phyloP scores from a whole-genome alignment of 2,797 vertebrate species.

The Microctenopoma stevenorrisi region DNA sequence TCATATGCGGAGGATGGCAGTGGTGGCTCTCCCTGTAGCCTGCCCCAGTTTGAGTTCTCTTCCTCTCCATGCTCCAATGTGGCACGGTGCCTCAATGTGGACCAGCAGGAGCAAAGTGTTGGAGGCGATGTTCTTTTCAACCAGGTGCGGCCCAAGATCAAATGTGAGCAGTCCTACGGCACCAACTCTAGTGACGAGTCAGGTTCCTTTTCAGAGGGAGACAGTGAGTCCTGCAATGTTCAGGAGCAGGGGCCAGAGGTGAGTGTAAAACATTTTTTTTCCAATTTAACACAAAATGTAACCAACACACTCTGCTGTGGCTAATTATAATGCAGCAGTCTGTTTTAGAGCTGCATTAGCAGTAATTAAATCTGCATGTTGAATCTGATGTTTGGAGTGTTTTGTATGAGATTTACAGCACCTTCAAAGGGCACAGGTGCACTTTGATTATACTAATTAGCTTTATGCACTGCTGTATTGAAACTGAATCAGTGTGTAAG shows the following conservation, averaged over 20 bases:
- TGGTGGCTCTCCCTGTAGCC: conserved; percentile 95
- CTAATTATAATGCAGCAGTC: conserved; percentile 54
- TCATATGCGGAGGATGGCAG: conserved; percentile 97
- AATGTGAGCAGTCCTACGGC: conserved; percentile 99
- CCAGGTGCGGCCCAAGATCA: conserved; percentile 95
- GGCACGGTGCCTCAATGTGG: conserved; percentile 90
- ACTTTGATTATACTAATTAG: conserved; percentile 74
- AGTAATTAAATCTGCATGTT: conserved; percentile 66
- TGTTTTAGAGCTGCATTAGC: conserved; percentile 62
- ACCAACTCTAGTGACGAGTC: conserved; percentile 99
- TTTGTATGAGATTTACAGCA: conserved; percentile 60
- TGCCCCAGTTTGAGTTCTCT: conserved; percentile 98
- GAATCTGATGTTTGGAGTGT: conserved; percentile 42
- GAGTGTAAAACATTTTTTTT: conserved; percentile 72
- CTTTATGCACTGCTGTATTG: conserved; percentile 54
- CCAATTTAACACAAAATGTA: conserved; percentile 39
- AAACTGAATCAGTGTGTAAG: conserved; percentile 40
- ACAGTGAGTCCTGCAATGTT: conserved; percentile 97
- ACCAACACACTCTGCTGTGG: conserved; percentile 35
- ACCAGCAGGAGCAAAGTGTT: conserved; percentile 91
- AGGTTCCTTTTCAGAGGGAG: conserved; percentile 98
- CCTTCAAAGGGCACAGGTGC: conserved; percentile 65
- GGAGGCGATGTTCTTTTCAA: conserved; percentile 90
- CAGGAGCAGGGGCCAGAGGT: conserved; percentile 97
- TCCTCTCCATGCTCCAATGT: conserved; percentile 96